phyloP scores from a whole-genome alignment of 2,797 vertebrate genomes.

The Pipistrellus nathusii region DNA sequence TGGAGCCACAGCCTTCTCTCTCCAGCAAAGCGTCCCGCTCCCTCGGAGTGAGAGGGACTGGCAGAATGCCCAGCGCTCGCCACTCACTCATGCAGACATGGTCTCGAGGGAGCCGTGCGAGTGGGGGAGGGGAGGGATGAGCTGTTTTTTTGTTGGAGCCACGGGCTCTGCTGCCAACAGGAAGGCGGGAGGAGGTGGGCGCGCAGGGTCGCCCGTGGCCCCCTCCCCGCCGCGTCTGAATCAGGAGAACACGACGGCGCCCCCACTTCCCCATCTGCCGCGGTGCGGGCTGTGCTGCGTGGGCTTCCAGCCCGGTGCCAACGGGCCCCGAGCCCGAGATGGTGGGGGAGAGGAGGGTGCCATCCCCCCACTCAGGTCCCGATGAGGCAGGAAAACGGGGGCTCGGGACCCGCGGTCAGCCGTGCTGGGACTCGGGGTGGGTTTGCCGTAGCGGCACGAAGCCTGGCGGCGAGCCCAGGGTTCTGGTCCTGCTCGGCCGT shows the following conservation, averaged over 20 bases:
- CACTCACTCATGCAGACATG: neutral
- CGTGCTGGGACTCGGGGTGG: neutral
- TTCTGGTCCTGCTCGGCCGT: neutral
- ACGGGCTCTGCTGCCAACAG: neutral
- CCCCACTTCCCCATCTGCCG: slow-evolving; percentile 72
- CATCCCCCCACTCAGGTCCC: slow-evolving; percentile 2
- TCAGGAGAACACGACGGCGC: slow-evolving; percentile 57
- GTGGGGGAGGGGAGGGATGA: neutral
- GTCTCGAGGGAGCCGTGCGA: accelerated
- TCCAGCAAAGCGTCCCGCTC: neutral
- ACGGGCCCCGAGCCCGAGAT: slow-evolving; percentile 42
- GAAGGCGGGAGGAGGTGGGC: slow-evolving; percentile 64
- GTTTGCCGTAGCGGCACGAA: neutral
- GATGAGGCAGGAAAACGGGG: neutral
- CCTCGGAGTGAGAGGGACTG: neutral
- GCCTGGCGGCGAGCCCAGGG: neutral
- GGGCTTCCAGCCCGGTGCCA: slow-evolving; percentile 61
- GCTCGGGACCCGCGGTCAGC: neutral
- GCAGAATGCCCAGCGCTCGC: neutral
- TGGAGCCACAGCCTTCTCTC: neutral
- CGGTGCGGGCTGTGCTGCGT: neutral
- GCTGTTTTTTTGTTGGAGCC: slow-evolving; percentile 59
- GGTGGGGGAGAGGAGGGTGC: neutral
- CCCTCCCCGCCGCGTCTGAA: slow-evolving; percentile 50
- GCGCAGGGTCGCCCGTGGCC: neutral